Evolutionary conservation across 2,888 invertebrate genomes (phyloP).

Genomic region (Crematogaster levior): DNA sequence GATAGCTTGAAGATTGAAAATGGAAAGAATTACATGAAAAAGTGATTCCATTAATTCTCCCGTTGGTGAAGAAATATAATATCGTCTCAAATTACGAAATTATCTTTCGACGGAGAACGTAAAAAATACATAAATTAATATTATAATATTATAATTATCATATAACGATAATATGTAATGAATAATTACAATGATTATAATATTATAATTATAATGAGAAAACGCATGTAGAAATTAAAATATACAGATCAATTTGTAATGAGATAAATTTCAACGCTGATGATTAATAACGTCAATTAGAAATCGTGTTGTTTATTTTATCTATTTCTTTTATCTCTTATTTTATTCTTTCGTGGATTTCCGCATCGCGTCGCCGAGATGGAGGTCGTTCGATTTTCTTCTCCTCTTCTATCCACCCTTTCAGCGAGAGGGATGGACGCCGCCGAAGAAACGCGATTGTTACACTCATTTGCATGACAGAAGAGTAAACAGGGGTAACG

Average conservation of each 20-base stretch:
- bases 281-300: not conserved
- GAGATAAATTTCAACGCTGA: not conserved
- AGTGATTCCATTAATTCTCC: not conserved
- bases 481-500: conserved; percentile 80
- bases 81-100: not conserved
- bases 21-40: not conserved
- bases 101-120: not conserved
- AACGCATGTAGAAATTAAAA: not conserved
- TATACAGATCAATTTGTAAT: not conserved
- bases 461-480: conserved; percentile 82
- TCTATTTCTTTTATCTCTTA: conserved; percentile 1
- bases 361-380: not conserved
- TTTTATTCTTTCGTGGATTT: not conserved
- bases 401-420: not conserved
- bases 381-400: conserved; percentile 37
- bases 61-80: not conserved
- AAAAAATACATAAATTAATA: not conserved
- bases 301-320: not conserved
- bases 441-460: conserved; percentile 72
- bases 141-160: conserved; percentile 1
- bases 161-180: too few relatives aligned
- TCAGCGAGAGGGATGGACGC: conserved; percentile 26
- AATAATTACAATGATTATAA: too few relatives aligned
- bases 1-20: not conserved
- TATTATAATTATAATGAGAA: not conserved